Conservation (phyloP, 2,113 vertebrate species). For the Mola mola region DNA sequence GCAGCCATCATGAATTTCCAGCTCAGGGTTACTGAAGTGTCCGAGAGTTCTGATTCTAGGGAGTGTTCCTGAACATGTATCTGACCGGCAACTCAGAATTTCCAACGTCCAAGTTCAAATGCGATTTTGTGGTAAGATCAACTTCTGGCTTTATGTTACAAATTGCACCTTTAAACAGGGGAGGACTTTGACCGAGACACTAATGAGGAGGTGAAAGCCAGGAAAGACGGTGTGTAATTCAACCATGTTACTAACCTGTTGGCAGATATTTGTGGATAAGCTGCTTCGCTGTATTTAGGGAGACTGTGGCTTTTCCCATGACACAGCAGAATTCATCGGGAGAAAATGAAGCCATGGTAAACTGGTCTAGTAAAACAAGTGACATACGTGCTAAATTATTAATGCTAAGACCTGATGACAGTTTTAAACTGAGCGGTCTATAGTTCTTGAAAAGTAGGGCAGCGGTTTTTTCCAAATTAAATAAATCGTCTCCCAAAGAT, state of each 20-base stretch:
- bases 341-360: conserved; percentile 36
- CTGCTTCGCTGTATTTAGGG: no score
- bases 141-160: background rate
- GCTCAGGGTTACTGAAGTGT: no score
- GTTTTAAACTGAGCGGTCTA: conserved; percentile 28
- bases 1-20: no score
- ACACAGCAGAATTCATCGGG: conserved; percentile 20
- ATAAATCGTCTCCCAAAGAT: conserved; percentile 65
- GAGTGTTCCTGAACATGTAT: no score
- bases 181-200: background rate
- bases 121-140: no score
- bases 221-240: no score
- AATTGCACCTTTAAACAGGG: background rate
- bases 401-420: conserved; percentile 14
- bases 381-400: conserved; percentile 33
- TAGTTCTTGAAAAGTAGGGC: conserved; percentile 56
- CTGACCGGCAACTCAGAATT: no score
- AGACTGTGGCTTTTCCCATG: no score
- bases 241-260: no score
- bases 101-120: no score
- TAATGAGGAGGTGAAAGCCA: background rate
- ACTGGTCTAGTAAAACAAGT: conserved; percentile 27
- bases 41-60: no score
- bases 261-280: no score
- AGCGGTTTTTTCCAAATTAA: conserved; percentile 71